Evolutionary conservation across 2,797 vertebrate genomes (phyloP).

Genomic region (Alcedo quadribrachys): DNA sequence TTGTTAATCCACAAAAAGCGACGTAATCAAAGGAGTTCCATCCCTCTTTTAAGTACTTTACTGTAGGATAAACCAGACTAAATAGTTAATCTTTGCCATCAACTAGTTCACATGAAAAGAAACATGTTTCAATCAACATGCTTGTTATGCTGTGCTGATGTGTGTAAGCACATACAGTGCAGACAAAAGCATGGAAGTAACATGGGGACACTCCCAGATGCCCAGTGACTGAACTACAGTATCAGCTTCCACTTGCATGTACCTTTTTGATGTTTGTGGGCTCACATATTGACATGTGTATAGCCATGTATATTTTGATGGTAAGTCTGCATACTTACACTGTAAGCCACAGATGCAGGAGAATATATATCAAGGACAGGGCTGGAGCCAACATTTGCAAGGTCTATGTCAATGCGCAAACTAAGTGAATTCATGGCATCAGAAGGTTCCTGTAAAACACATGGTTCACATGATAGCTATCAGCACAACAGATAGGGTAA

Average conservation of each 20-base stretch:
- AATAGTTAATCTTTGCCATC: background rate
- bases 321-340: conserved; percentile 79
- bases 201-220: background rate
- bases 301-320: background rate
- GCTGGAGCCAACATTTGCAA: conserved; percentile 79
- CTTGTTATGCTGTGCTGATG: background rate
- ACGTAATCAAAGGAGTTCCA: background rate
- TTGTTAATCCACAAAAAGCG: background rate
- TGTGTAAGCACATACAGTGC: background rate
- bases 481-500: background rate
- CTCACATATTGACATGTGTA: fast-evolving
- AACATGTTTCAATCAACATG: background rate
- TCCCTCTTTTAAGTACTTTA: background rate
- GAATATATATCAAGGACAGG: conserved; percentile 86
- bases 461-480: background rate
- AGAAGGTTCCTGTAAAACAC: conserved; percentile 81
- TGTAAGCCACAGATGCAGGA: conserved; percentile 82
- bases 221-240: background rate
- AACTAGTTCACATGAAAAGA: background rate
- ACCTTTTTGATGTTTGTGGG: background rate
- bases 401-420: conserved; percentile 84
- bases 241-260: background rate
- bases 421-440: conserved; percentile 86
- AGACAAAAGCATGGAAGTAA: background rate
- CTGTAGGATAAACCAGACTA: background rate